A percentile compares a stretch with the other conserved stretches of the same genome.
Conservation (phyloP, 1,140 invertebrate genomes). For the Micrasema minimum region DNA sequence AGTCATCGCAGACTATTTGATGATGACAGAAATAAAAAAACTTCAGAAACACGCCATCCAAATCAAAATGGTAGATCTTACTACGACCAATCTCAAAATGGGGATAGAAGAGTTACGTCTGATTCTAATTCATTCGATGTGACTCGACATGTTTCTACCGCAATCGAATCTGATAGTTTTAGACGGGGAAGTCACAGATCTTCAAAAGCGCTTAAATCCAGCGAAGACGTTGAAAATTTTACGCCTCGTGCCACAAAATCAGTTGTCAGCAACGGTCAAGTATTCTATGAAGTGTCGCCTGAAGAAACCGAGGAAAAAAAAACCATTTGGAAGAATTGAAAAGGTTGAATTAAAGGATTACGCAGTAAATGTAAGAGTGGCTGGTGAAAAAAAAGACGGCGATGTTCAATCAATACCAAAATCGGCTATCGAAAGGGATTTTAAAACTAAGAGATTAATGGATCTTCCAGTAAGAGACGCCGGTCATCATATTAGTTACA, state of each 20-base stretch:
- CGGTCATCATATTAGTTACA: neutral
- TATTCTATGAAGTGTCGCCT: slow-evolving; percentile 50
- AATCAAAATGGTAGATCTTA: neutral
- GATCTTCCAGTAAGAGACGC: neutral
- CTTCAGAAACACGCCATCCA: too few relatives aligned
- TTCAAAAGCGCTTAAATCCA: slow-evolving; percentile 1
- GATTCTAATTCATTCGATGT: neutral
- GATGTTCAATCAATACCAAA: slow-evolving; percentile 23
- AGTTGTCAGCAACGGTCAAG: slow-evolving; percentile 48
- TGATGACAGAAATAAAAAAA: neutral
- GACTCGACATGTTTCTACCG: slow-evolving; percentile 10
- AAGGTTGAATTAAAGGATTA: slow-evolving; percentile 49
- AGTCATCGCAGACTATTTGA: slow-evolving; percentile 4
- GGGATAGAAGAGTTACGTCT: neutral
- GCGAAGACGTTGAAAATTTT: neutral
- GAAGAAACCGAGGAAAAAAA: slow-evolving; percentile 39
- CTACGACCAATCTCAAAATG: neutral
- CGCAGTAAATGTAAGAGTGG: slow-evolving; percentile 43
- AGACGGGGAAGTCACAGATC: neutral
- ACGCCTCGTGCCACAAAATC: slow-evolving; percentile 31
- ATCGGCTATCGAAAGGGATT: neutral
- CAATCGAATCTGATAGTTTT: neutral
- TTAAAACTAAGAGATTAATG: neutral
- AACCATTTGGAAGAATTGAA: slow-evolving; percentile 45
- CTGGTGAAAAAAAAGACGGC: slow-evolving; percentile 6